A percentile compares a stretch with the other conserved stretches of the same genome.
phyloP scores from a whole-genome alignment of 2,113 vertebrate species.

The Macquaria ambigua region DNA sequence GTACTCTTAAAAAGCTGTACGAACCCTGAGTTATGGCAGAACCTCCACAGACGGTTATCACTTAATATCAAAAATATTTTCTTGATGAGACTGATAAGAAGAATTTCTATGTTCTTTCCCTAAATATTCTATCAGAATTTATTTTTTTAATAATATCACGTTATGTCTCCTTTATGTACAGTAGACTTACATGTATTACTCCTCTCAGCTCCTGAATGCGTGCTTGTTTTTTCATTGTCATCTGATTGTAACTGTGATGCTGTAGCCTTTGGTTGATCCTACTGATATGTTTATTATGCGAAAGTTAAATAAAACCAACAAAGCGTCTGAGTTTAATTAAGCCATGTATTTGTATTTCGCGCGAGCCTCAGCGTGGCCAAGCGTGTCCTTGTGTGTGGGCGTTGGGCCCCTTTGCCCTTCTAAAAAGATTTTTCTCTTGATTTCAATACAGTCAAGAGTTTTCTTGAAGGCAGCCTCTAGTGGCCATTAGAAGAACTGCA shows the following conservation, averaged over 20 bases:
- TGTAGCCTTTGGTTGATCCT: neutral
- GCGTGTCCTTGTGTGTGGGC: neutral
- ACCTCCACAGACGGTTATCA: neutral
- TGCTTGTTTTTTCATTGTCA: neutral
- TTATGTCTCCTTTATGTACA: neutral
- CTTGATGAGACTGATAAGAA: neutral
- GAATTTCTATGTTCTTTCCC: neutral
- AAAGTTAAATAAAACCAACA: neutral
- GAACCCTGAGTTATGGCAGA: too few relatives aligned
- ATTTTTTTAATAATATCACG: too few relatives aligned
- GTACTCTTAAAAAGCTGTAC: too few relatives aligned
- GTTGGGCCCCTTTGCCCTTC: neutral
- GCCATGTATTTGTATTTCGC: neutral
- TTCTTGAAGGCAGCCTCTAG: conserved; percentile 3
- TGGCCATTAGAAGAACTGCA: conserved; percentile 1
- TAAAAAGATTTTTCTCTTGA: neutral
- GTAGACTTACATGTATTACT: neutral
- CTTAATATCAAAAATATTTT: neutral
- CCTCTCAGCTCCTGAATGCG: neutral
- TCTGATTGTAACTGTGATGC: neutral
- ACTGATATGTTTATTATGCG: neutral
- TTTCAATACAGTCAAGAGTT: neutral
- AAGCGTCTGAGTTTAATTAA: neutral
- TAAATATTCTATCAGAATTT: neutral
- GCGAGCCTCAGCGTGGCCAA: neutral